Evolutionary conservation across 2,113 vertebrate species (phyloP).

Genomic region (Syngnathus floridae): DNA sequence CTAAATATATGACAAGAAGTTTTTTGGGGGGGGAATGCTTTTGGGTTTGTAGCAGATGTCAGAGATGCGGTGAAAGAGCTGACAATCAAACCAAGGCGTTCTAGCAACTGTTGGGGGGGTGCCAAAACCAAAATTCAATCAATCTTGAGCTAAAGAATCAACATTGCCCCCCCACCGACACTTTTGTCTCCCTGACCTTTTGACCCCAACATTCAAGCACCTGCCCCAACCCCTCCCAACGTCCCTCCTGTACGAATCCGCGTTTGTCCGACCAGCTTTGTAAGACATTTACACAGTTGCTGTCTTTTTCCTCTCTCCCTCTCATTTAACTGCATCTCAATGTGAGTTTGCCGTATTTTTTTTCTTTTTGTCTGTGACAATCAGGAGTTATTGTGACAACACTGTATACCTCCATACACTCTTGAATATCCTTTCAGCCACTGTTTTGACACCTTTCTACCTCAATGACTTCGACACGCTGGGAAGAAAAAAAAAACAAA

Average conservation of each 20-base stretch:
- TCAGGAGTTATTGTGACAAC: conserved; percentile 47
- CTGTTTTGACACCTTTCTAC: conserved; percentile 42
- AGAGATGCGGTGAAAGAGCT: conserved; percentile 26
- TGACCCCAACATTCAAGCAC: conserved; percentile 39
- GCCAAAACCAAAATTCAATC: conserved; percentile 45
- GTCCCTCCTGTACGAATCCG: conserved; percentile 30
- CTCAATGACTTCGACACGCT: conserved; percentile 38
- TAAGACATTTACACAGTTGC: conserved; percentile 48
- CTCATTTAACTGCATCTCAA: conserved; percentile 26
- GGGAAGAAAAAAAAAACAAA: not conserved
- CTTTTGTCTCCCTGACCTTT: conserved; percentile 56
- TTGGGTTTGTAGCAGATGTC: conserved; percentile 36
- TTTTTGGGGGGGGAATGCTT: not conserved
- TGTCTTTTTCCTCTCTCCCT: conserved; percentile 7
- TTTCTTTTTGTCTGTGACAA: conserved; percentile 39
- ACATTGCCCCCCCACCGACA: conserved; percentile 29
- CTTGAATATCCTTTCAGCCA: conserved; percentile 33
- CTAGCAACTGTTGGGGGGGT: conserved; percentile 16
- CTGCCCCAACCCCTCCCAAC: conserved; percentile 33
- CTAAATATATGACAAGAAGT: not conserved
- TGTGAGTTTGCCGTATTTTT: conserved; percentile 28
- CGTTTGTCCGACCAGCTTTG: conserved; percentile 39
- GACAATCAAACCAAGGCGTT: conserved; percentile 51
- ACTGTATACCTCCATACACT: conserved; percentile 48
- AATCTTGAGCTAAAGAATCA: conserved; percentile 51